A percentile compares a stretch with the other conserved stretches of the same genome.
Evolutionary conservation across 2,113 vertebrate genomes (phyloP).

Genomic region (Podocnemis expansa): DNA sequence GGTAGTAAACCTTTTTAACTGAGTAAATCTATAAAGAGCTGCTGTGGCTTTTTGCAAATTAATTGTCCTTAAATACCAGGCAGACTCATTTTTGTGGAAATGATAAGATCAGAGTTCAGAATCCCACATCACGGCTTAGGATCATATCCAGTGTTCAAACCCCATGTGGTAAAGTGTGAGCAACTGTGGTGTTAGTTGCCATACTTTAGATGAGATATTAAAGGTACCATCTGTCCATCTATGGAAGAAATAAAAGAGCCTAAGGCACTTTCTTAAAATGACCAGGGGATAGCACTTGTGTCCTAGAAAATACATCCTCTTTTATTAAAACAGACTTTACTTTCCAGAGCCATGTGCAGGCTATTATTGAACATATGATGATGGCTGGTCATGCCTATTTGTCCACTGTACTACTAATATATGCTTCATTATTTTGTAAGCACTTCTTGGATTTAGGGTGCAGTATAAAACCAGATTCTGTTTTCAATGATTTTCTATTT

Average conservation of each 20-base stretch:
- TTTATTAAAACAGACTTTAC: not conserved
- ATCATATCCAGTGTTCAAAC: not conserved
- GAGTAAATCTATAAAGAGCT: not conserved
- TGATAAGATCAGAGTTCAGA: not conserved
- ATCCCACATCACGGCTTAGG: rapidly evolving
- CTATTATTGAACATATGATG: not conserved
- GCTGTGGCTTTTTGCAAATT: not conserved
- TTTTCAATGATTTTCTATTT: conserved; percentile 2
- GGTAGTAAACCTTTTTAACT: not conserved
- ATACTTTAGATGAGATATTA: not conserved
- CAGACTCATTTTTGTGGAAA: not conserved
- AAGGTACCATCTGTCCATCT: not conserved
- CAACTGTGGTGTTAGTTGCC: not conserved
- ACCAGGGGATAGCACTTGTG: not conserved
- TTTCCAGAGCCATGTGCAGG: not conserved
- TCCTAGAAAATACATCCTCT: not conserved
- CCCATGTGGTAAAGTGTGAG: not conserved
- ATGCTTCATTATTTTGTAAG: not conserved
- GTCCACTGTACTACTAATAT: not conserved
- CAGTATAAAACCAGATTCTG: conserved; percentile 17
- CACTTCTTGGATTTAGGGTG: not conserved
- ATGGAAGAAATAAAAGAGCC: not conserved
- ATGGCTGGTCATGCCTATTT: not conserved
- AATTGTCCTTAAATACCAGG: not conserved
- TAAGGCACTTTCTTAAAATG: not conserved